A percentile compares a stretch with the other conserved stretches of the same genome.
Evolutionary conservation across 1,140 invertebrate species (phyloP).

Genomic region (Oscheius sp.): DNA sequence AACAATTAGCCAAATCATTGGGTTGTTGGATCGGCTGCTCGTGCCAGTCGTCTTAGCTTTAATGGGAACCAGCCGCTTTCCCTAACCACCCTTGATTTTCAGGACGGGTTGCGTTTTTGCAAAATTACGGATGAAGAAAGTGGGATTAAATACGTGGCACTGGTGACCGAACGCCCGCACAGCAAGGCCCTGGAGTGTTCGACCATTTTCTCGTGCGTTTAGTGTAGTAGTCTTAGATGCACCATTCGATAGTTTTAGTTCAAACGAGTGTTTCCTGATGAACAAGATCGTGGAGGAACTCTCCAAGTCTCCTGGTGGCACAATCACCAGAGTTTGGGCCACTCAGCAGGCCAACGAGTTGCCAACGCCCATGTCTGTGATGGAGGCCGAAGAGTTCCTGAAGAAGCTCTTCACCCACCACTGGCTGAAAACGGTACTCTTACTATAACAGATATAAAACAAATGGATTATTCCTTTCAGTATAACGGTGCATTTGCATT

Average conservation of each 20-base stretch:
- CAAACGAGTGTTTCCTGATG: not conserved
- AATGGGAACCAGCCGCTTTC: too few relatives aligned
- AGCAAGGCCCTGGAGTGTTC: not conserved
- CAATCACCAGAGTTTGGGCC: not conserved
- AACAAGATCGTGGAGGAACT: not conserved
- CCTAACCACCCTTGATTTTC: too few relatives aligned
- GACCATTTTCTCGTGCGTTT: not conserved
- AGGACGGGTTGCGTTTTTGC: not conserved
- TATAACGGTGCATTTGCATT: not conserved
- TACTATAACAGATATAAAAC: not conserved
- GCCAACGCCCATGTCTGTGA: not conserved
- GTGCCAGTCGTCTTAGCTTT: too few relatives aligned
- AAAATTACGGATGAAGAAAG: not conserved
- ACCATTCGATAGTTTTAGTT: not conserved
- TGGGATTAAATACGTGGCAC: not conserved
- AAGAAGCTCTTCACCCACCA: not conserved
- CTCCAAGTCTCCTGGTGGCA: not conserved
- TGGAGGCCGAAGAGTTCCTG: conserved; percentile 2
- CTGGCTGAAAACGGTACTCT: not conserved
- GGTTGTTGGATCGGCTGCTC: too few relatives aligned
- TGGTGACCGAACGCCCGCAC: not conserved
- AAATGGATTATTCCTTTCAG: not conserved
- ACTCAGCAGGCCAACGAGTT: not conserved
- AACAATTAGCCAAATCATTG: too few relatives aligned
- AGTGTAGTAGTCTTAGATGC: not conserved